A percentile compares a stretch with the other conserved stretches of the same genome.
phyloP scores from a whole-genome alignment of 1,140 invertebrate species.

The Brachionus rotundiformis region DNA sequence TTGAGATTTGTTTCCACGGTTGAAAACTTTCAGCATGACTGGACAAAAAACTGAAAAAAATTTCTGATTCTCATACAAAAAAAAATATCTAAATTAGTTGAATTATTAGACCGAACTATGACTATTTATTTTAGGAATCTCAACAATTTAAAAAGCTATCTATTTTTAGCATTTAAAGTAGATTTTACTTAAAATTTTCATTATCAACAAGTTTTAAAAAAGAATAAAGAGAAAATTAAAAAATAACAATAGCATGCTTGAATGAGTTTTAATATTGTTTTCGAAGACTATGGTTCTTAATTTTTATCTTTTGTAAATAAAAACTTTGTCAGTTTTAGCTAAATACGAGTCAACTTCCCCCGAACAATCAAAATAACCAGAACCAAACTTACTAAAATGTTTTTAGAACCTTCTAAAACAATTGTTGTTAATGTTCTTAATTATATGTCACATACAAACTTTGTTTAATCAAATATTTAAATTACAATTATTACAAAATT shows the following conservation, averaged over 20 bases:
- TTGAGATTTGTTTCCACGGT: conserved; percentile 48
- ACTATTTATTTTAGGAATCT: background rate
- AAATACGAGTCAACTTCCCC: background rate
- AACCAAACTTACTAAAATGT: background rate
- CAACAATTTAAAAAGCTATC: background rate
- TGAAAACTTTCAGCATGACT: conserved; percentile 47
- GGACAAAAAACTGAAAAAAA: background rate
- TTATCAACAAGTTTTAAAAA: conserved; percentile 3
- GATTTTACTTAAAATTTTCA: conserved; percentile 12
- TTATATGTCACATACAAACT: background rate
- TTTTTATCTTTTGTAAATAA: conserved; percentile 20
- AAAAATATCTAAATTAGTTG: conserved; percentile 5
- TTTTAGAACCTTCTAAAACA: background rate
- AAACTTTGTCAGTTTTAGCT: conserved; percentile 23
- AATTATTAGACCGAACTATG: background rate
- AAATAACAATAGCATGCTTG: background rate
- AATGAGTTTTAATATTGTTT: background rate
- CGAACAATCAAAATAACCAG: conserved; percentile 2
- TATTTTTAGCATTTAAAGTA: conserved; percentile 17
- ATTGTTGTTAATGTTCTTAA: background rate
- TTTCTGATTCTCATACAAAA: background rate
- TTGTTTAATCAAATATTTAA: no score
- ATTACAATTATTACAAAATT: no score
- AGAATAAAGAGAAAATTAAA: conserved; percentile 5
- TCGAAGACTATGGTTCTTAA: conserved; percentile 15